These are phyloP conservation scores for Ylistrum balloti DNA, from an alignment of 1,140 invertebrate species.

Conservation along the genomic window DNA sequence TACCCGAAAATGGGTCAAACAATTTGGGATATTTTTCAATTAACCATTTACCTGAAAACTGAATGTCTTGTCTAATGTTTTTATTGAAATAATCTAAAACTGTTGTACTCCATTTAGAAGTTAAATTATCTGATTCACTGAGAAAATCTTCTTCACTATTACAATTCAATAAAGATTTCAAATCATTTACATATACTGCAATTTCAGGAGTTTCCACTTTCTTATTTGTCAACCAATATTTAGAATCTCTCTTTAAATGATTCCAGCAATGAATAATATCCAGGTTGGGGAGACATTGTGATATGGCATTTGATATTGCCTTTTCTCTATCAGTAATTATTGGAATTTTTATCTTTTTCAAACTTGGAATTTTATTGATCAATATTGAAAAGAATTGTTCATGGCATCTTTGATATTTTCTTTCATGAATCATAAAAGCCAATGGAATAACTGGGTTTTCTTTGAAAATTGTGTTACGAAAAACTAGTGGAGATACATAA, in stretches of 20 bases:
- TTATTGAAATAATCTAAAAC: slow-evolving; percentile 19
- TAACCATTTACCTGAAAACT: slow-evolving; percentile 3
- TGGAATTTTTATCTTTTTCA: too few species aligned
- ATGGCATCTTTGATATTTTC: too few species aligned
- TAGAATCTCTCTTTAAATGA: too few species aligned
- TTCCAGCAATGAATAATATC: too few species aligned
- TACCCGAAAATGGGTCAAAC: slow-evolving; percentile 49
- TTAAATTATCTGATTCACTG: neutral
- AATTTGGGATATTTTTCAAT: slow-evolving; percentile 5
- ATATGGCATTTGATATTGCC: too few species aligned
- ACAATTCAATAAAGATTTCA: too few species aligned
- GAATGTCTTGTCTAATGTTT: neutral
- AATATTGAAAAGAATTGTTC: neutral
- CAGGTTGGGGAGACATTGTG: too few species aligned
- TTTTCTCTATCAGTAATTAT: too few species aligned
- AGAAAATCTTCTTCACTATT: neutral
- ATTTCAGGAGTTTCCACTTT: too few species aligned
- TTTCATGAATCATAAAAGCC: slow-evolving; percentile 47
- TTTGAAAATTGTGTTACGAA: slow-evolving; percentile 41
- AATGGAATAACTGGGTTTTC: slow-evolving; percentile 42
- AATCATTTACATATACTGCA: too few species aligned
- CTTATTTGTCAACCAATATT: too few species aligned
- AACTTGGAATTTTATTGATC: too few species aligned
- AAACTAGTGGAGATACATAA: slow-evolving; percentile 43
- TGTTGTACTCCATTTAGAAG: neutral